Conservation (phyloP, 1,140 invertebrate genomes). For the Drosophila subpulchrella region DNA sequence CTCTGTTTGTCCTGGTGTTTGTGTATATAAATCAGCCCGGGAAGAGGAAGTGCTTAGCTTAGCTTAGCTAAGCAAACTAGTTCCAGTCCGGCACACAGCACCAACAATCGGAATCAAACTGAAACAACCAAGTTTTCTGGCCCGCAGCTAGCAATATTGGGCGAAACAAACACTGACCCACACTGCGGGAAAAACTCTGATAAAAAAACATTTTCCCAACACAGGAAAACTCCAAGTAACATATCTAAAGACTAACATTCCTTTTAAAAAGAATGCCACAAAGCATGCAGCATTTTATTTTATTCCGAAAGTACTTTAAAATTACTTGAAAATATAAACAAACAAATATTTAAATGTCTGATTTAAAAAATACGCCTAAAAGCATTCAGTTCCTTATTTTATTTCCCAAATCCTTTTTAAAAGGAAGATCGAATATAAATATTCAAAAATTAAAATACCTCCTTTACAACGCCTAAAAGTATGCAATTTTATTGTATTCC, state of each 20-base stretch:
- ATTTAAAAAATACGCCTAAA: no score
- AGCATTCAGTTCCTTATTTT: no score
- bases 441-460: no score
- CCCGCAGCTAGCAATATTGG: constrained; percentile 30
- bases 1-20: constrained; percentile 21
- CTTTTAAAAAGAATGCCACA: neutral
- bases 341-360: no score
- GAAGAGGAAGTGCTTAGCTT: constrained; percentile 77
- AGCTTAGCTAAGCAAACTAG: constrained; percentile 68
- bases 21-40: constrained; percentile 68
- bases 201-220: neutral
- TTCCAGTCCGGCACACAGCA: constrained; percentile 31
- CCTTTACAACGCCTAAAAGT: no score
- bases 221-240: no score
- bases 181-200: neutral
- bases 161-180: constrained; percentile 11
- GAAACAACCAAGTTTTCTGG: constrained; percentile 25
- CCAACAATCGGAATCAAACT: constrained; percentile 30
- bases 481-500: no score
- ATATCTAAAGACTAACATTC: neutral
- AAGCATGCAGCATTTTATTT: no score
- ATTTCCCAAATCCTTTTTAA: no score
- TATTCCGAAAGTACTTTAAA: no score
- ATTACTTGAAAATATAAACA: neutral
- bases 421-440: no score